Base-by-base conservation (phyloP, 2,113 vertebrate genomes). In the Paralichthys olivaceus region DNA sequence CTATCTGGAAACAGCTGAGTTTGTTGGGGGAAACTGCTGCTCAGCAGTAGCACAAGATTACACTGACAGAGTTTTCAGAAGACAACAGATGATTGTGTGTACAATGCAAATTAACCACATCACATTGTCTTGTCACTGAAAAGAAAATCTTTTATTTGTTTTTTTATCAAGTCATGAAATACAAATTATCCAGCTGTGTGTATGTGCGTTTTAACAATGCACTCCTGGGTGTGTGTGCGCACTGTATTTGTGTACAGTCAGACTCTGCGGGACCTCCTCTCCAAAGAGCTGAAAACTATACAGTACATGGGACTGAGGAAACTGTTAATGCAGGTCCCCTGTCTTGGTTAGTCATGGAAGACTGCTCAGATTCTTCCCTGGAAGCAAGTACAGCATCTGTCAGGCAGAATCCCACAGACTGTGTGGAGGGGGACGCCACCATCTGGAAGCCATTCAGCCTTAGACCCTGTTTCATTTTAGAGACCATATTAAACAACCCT, bases 381-480 rank as follows among this genome's bases (percentile, higher is more conserved):
- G 77, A 89, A 90, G 83, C 87, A 64, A 83, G 58, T 66, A 8
- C 54, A 81, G 86, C 73, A 81, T 91, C 86, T 89, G 90, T 84
- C 81, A 80, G 80, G 61, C 68, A 85, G 79, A 84, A 81, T 77
- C 81, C 80, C 75, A 82, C 80, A 77, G 63, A 72, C 60, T 84
- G 81, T 77, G 71, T 77, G 64, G 65, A 79, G 59, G 82, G 84
- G 80, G 80, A 90, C 77, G 78, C 83, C 73, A 64, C 89, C 92
- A 94, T 94, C 93, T 95, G 93, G 92, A 92, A 92, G 55, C 77
- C 78, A 92, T 94, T 91, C 85, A 69, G 58, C 74, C 66, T 77
- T 74, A 63, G 60, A 73, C 75, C 80, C 57, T 71, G 77, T 75
- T 89, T 84, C 58, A 59, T 88, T 89, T 89, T 58, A 37, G 58